A percentile compares a stretch with the other conserved stretches of the same genome.
These are phyloP conservation scores for Mellilla xanthometata DNA, from an alignment of 2,888 invertebrate genomes.

Conservation along the genomic window DNA sequence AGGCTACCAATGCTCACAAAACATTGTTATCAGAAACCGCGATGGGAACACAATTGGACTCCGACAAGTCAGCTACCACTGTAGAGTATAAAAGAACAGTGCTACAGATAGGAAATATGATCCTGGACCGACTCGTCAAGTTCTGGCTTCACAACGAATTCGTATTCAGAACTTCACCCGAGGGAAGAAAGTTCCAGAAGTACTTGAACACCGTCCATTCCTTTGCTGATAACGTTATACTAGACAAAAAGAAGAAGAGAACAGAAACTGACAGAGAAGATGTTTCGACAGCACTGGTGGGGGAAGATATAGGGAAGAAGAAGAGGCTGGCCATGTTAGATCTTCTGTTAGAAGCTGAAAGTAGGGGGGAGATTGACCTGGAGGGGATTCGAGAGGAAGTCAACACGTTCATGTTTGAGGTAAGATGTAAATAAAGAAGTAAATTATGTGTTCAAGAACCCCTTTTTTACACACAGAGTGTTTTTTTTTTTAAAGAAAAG, in stretches of 20 bases:
- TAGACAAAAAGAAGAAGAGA: conserved; percentile 55
- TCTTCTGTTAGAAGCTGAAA: conserved; percentile 82
- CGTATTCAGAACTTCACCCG: conserved; percentile 65
- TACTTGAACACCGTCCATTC: conserved; percentile 70
- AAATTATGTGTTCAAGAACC: neutral
- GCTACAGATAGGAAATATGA: conserved; percentile 48
- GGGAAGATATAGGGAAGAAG: conserved; percentile 40
- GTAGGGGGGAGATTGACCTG: conserved; percentile 81
- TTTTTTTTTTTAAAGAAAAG: no score
- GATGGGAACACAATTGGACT: conserved; percentile 83
- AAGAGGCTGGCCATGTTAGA: conserved; percentile 85
- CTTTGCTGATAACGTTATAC: conserved; percentile 81
- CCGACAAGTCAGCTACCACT: conserved; percentile 54
- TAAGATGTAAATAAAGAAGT: conserved; percentile 20
- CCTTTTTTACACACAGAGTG: neutral
- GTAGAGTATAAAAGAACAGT: conserved; percentile 77
- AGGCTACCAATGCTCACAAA: neutral
- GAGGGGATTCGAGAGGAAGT: conserved; percentile 87
- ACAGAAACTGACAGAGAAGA: conserved; percentile 17
- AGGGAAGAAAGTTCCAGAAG: conserved; percentile 71
- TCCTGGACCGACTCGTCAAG: conserved; percentile 49
- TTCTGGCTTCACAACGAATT: conserved; percentile 83
- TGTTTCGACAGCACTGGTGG: conserved; percentile 3
- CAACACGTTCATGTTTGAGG: conserved; percentile 85
- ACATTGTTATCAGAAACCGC: conserved; percentile 71